Percentiles rank a stretch among this genome's conserved stretches.
Evolutionary conservation across 2,888 invertebrate genomes (phyloP).

Genomic region (Drosophila quinaria): DNA sequence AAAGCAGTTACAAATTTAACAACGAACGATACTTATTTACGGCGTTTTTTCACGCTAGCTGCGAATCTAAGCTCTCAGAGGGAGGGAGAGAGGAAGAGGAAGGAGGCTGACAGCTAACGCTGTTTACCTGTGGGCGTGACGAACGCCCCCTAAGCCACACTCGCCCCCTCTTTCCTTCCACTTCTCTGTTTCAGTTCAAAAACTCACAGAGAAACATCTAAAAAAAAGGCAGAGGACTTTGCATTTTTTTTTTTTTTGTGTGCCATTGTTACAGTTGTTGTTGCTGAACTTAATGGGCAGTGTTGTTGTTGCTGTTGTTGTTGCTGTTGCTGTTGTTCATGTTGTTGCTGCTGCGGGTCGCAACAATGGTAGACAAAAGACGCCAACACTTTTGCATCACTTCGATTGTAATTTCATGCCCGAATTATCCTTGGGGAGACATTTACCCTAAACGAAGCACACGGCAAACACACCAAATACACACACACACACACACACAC

Average conservation of each 20-base stretch:
- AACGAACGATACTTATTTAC: slow-evolving; percentile 60
- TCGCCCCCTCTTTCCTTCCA: too few species aligned
- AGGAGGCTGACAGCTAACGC: slow-evolving; percentile 6
- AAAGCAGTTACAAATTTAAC: slow-evolving; percentile 37
- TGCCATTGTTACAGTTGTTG: background rate
- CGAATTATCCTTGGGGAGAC: slow-evolving; percentile 85
- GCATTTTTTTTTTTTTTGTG: slow-evolving; percentile 27
- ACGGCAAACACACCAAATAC: slow-evolving; percentile 20
- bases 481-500: slow-evolving; percentile 18
- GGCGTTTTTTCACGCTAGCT: slow-evolving; percentile 54
- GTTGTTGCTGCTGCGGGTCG: slow-evolving; percentile 38
- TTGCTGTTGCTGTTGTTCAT: slow-evolving; percentile 38
- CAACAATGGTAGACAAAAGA: slow-evolving; percentile 72
- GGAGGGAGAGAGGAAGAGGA: background rate
- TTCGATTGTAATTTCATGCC: slow-evolving; percentile 85
- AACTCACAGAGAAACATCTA: slow-evolving; percentile 1
- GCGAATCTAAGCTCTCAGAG: slow-evolving; percentile 22
- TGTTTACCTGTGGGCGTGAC: slow-evolving; percentile 59
- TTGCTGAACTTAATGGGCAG: slow-evolving; percentile 18
- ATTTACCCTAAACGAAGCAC: slow-evolving; percentile 74
- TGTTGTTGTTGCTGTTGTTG: slow-evolving; percentile 34
- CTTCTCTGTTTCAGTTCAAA: background rate
- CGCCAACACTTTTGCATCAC: slow-evolving; percentile 77
- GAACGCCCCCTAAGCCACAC: background rate
- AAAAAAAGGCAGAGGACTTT: slow-evolving; percentile 38